Percentiles rank a stretch among this genome's conserved stretches.
Conservation (phyloP, 2,113 vertebrate genomes). For the Uropsilus gracilis region DNA sequence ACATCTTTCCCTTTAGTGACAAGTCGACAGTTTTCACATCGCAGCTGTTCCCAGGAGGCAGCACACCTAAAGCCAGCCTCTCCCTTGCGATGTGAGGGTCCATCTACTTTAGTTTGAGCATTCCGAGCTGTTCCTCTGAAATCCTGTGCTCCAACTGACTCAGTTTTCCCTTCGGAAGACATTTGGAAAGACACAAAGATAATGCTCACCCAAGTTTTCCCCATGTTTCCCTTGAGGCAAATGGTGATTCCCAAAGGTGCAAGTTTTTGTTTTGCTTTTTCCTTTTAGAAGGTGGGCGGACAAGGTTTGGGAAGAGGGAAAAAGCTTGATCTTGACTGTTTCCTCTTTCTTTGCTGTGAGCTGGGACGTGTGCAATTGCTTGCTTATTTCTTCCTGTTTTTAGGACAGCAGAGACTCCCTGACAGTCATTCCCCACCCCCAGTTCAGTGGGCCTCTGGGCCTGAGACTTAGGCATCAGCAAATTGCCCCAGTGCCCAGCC, state of each 20-base stretch:
- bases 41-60: not conserved
- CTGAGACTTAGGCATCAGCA: not conserved
- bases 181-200: not conserved
- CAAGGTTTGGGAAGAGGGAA: not conserved
- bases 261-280: constrained; percentile 19
- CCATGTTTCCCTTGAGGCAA: constrained; percentile 36
- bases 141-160: not conserved
- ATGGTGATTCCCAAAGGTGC: constrained; percentile 51
- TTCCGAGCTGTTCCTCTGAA: not conserved
- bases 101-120: not conserved
- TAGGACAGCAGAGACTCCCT: not conserved
- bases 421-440: constrained; percentile 60
- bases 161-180: constrained; percentile 27
- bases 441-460: not conserved
- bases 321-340: not conserved
- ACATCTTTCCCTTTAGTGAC: not conserved
- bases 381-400: not conserved
- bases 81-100: not conserved
- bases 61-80: not conserved
- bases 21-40: constrained; percentile 52
- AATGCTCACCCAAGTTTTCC: constrained; percentile 69
- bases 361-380: not conserved
- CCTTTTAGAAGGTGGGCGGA: not conserved
- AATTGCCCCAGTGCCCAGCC: not conserved
- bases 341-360: constrained; percentile 40